phyloP scores from a whole-genome alignment of 2,797 vertebrate genomes.

The Megalops cyprinoides region DNA sequence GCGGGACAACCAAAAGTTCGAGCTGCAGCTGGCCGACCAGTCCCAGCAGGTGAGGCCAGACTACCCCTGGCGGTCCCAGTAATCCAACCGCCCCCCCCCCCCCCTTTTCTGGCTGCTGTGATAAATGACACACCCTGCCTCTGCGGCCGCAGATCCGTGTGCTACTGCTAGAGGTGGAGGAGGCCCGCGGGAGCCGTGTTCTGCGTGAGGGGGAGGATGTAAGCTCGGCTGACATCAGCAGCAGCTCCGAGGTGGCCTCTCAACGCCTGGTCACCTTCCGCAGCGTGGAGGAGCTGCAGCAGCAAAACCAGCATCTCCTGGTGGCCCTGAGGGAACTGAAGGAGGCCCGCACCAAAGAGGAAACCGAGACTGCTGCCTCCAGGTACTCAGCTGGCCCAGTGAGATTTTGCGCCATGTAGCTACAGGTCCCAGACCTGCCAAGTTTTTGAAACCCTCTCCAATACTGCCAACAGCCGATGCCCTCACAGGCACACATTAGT shows the following conservation, averaged over 20 bases:
- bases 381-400: no score
- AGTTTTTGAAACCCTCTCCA: no score
- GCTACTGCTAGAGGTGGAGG: slow-evolving; percentile 90
- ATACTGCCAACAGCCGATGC: no score
- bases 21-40: slow-evolving; percentile 86
- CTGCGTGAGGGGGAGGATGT: slow-evolving; percentile 82
- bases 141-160: slow-evolving; percentile 79
- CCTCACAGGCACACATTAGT: no score
- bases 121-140: background rate
- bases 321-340: slow-evolving; percentile 84
- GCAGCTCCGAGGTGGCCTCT: slow-evolving; percentile 67
- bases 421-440: no score
- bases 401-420: no score
- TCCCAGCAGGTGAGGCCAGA: slow-evolving; percentile 95
- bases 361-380: slow-evolving; percentile 77
- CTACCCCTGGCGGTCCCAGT: no score
- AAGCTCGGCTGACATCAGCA: slow-evolving; percentile 83
- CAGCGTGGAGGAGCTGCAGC: slow-evolving; percentile 90
- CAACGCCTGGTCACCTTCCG: slow-evolving; percentile 85
- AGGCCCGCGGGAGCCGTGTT: slow-evolving; percentile 85
- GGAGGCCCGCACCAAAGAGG: slow-evolving; percentile 82
- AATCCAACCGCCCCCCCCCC: no score
- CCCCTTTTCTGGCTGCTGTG: background rate
- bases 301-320: slow-evolving; percentile 89
- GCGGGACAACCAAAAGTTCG: slow-evolving; percentile 82